These are phyloP conservation scores for Hirtodrosophila histrioides DNA, from an alignment of 2,888 invertebrate genomes.

Conservation along the genomic window DNA sequence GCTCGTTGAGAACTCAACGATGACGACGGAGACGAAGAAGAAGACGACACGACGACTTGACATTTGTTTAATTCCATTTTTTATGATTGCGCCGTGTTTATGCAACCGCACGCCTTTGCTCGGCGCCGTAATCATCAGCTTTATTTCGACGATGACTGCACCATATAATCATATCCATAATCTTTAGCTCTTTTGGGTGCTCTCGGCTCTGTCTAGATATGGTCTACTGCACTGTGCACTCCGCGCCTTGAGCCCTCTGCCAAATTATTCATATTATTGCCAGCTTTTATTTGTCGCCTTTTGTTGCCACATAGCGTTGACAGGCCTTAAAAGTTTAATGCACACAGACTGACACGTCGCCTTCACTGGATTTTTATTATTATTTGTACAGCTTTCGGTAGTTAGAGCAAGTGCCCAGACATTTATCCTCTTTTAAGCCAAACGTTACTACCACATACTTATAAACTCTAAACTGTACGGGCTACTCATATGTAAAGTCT, in stretches of 20 bases:
- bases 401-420: neutral
- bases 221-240: slow-evolving; percentile 2
- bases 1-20: slow-evolving; percentile 52
- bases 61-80: slow-evolving; percentile 75
- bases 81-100: slow-evolving; percentile 73
- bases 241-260: slow-evolving; percentile 17
- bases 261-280: slow-evolving; percentile 69
- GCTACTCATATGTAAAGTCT: too few species aligned
- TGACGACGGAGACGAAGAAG: neutral
- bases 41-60: slow-evolving; percentile 38
- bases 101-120: slow-evolving; percentile 60
- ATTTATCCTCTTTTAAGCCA: neutral
- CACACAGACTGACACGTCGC: slow-evolving; percentile 14
- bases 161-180: slow-evolving; percentile 64
- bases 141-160: slow-evolving; percentile 41
- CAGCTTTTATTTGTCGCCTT: slow-evolving; percentile 58
- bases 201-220: neutral
- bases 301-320: slow-evolving; percentile 46
- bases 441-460: too few species aligned
- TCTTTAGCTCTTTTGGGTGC: slow-evolving; percentile 55
- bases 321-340: slow-evolving; percentile 66
- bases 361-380: slow-evolving; percentile 18
- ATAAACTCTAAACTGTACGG: too few species aligned
- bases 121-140: slow-evolving; percentile 47
- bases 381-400: slow-evolving; percentile 11